Evolutionary conservation across 2,888 invertebrate genomes (phyloP), one percentile per base, ranked within the genome.

Genomic region (Epirrita christyi): DNA sequence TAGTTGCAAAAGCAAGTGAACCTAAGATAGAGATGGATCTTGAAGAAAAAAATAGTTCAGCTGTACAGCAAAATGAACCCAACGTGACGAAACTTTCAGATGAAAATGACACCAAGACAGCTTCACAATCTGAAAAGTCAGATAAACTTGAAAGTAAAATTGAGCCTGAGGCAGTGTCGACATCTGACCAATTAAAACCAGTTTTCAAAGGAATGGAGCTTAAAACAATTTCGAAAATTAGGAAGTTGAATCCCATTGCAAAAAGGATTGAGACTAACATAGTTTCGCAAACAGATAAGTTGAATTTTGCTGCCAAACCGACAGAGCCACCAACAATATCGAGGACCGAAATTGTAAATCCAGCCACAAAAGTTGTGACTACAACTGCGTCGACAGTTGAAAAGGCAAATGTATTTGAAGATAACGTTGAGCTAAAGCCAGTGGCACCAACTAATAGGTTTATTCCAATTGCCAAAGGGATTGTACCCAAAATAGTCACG

Each of bases 401-500:
- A 11, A 28, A 43, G 28, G 38, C 13, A 2, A 38, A 32, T 29
- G 14, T 36, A 37, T 7, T 45, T 29, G 44, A 40, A 32, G 50
- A 47, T 0, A 52, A 50, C 28, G 32, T 42, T 37, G 45, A 53
- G 2, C n/a, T 29, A 1, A 46, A 45, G 11, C n/a, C 36, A 2
- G 11, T 32, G 14, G 14, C 46, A 11, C 41, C 37, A 46, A 32
- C 46, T 0, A 50, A 54, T 32, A 50, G 46, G 32, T 29, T 51
- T 13, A 46, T 59, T 43, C 38, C 43, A 29, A 46, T 54, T 40
- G 28, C 46, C 6, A 46, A 49, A 45, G 53, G 34, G n/a, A 40
- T 50, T 1, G 36, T 45, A 27, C 6, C 9, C 3, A 51, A 44
- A 29, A 38, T 41, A 15, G 34, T 38, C 6, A 27, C 47, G 1